A percentile compares a stretch with the other conserved stretches of the same genome.
These are phyloP conservation scores for Montipora sp. DNA, from an alignment of 64 coral and sea anemone species.

Conservation along the genomic window DNA sequence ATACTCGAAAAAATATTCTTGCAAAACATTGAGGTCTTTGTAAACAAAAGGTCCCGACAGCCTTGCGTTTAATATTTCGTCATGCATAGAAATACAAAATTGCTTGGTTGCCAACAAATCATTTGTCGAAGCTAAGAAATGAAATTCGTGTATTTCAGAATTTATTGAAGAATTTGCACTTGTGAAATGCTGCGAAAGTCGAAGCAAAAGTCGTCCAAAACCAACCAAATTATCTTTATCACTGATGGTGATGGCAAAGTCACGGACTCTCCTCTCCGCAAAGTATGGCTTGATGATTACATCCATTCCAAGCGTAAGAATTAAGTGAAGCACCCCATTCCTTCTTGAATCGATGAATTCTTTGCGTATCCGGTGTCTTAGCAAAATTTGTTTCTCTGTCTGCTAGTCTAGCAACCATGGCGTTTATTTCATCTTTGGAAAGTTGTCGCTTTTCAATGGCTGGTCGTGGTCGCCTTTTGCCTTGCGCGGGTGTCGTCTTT, in stretches of 20 bases:
- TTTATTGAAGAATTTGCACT: too few relatives aligned
- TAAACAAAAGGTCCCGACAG: too few relatives aligned
- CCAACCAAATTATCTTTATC: too few relatives aligned
- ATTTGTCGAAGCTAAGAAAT: too few relatives aligned
- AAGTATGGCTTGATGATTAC: slow-evolving; percentile 93
- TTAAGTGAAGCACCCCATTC: slow-evolving; percentile 89
- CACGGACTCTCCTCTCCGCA: slow-evolving; percentile 96
- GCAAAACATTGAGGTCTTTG: too few relatives aligned
- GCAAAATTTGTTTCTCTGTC: slow-evolving; percentile 76
- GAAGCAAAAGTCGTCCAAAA: too few relatives aligned
- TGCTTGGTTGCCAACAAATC: too few relatives aligned
- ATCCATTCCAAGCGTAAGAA: slow-evolving; percentile 95
- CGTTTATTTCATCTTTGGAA: slow-evolving; percentile 60
- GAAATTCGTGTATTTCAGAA: too few relatives aligned
- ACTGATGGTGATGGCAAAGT: neutral
- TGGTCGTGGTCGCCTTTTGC: slow-evolving; percentile 51
- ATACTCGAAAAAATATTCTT: too few relatives aligned
- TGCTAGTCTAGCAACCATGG: slow-evolving; percentile 77
- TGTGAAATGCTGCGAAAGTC: too few relatives aligned
- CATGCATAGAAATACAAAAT: too few relatives aligned
- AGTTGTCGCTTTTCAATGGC: slow-evolving; percentile 73
- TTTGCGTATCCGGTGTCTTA: slow-evolving; percentile 75
- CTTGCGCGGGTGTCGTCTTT: slow-evolving; percentile 53
- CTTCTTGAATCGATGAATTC: slow-evolving; percentile 76
- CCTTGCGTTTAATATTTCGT: too few relatives aligned